Percentiles rank a stretch among this genome's conserved stretches.
These are phyloP conservation scores for Eulemur rubriventer DNA, from an alignment of 2,797 vertebrate species.

Conservation along the genomic window DNA sequence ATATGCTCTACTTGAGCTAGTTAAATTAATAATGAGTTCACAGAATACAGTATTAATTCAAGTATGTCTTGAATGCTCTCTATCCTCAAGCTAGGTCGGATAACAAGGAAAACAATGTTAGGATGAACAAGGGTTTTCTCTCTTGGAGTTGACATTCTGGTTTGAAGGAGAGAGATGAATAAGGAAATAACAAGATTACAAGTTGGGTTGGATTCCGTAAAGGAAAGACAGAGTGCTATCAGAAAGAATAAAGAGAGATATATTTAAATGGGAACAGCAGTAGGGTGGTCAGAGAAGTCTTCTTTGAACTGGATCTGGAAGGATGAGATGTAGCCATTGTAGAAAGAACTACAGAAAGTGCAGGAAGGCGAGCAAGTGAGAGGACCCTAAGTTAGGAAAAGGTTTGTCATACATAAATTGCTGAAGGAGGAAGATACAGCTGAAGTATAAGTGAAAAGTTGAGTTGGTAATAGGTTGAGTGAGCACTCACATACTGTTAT, in stretches of 20 bases:
- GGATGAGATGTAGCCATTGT: neutral
- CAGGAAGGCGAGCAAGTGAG: neutral
- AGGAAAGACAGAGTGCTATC: neutral
- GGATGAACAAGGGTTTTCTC: neutral
- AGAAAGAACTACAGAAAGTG: neutral
- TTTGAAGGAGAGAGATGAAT: neutral
- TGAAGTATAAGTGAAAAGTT: neutral
- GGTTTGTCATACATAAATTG: neutral
- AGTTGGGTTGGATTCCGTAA: neutral
- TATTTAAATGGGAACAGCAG: neutral
- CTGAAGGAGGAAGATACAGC: neutral
- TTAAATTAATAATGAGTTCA: neutral
- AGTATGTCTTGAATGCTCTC: neutral
- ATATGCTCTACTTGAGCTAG: neutral
- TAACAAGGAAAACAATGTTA: constrained; percentile 1
- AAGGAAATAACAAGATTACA: constrained; percentile 26
- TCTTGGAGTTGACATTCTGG: neutral
- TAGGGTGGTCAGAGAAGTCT: neutral
- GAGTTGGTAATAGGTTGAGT: neutral
- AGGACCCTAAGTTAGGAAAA: neutral
- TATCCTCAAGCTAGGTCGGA: neutral
- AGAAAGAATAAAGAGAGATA: neutral
- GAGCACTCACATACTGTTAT: neutral
- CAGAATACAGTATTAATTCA: neutral
- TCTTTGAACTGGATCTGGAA: neutral